Evolutionary conservation across 2,797 vertebrate genomes (phyloP), one percentile per base, ranked within the genome.

Genomic region (Danio kyathit): DNA sequence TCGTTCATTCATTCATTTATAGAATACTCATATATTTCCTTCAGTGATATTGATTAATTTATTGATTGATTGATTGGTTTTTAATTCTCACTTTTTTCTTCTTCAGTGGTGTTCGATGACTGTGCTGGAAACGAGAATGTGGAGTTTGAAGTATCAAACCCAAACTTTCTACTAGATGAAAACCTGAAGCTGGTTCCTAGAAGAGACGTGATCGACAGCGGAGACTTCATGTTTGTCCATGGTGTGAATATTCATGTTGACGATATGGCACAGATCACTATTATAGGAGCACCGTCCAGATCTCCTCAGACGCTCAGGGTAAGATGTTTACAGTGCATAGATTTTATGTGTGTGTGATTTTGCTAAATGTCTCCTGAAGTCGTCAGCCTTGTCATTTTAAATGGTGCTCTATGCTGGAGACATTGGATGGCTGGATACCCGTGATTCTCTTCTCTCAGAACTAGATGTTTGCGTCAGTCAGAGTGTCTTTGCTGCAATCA

Each of bases 51-150:
- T n/a, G n/a, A n/a, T n/a, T n/a, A n/a, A n/a, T n/a, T 29, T 1
- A 29, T 29, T 29, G 1, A 29, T 29, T 29, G 29, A 29, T 29
- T 29, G 29, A 29, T 29, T 29, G 29, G 29, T 29, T 29, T 29
- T 29, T 29, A 29, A 29, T 11, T 52, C 12, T 52, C 8, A 1
- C 12, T 12, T 79, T 63, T 81, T 6, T 66, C 5, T 65, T 81
- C 87, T 89, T 0, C 91, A 99, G 98, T 99, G 87, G 89, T 92
- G 87, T 99, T 99, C 84, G 95, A 96, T 43, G 97, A 99, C 92
- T 99, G 98, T 85, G 90, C 92, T 13, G 97, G 96, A 19, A 99
- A 98, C 44, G 84, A 94, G 74, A 92, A 92, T 0, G 88, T 97
- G 86, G 92, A 88, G 64, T 99, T 97, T 19, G 92, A 96, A 72